phyloP scores from a whole-genome alignment of 2,888 invertebrate genomes.

The Minunthozetes semirufus region DNA sequence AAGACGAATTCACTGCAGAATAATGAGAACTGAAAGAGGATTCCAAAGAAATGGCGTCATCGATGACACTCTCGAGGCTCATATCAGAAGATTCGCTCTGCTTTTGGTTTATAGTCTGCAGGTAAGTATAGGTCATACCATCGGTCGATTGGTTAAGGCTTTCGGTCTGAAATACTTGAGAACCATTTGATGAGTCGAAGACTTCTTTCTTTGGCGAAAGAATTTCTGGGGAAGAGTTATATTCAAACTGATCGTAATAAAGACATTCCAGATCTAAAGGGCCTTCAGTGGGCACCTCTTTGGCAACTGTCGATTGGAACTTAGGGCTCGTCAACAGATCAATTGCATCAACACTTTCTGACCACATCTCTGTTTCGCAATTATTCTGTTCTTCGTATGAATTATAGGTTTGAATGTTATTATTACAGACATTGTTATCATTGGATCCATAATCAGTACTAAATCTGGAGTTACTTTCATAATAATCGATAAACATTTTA shows the following conservation, averaged over 20 bases:
- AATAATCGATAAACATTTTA: neutral
- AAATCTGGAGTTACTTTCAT: neutral
- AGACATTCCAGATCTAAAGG: slow-evolving; percentile 11
- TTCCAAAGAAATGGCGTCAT: slow-evolving; percentile 11
- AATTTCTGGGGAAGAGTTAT: neutral
- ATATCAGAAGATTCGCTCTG: slow-evolving; percentile 30
- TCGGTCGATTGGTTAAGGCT: neutral
- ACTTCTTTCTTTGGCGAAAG: neutral
- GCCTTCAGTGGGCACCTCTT: neutral
- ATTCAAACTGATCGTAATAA: neutral
- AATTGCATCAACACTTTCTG: neutral
- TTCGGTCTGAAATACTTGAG: neutral
- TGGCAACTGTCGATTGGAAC: neutral
- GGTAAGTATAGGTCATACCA: neutral
- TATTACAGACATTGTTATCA: no score
- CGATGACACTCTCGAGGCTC: neutral
- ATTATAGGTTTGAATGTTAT: neutral
- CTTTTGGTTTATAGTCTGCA: neutral
- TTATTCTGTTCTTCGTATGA: neutral
- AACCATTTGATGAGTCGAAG: neutral
- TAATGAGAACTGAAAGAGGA: neutral
- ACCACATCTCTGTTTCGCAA: neutral
- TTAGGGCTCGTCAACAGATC: slow-evolving; percentile 17
- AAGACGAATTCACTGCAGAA: neutral
- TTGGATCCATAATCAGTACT: neutral